Base-by-base conservation (phyloP, 2,888 invertebrate species). In the Nebria salina region DNA sequence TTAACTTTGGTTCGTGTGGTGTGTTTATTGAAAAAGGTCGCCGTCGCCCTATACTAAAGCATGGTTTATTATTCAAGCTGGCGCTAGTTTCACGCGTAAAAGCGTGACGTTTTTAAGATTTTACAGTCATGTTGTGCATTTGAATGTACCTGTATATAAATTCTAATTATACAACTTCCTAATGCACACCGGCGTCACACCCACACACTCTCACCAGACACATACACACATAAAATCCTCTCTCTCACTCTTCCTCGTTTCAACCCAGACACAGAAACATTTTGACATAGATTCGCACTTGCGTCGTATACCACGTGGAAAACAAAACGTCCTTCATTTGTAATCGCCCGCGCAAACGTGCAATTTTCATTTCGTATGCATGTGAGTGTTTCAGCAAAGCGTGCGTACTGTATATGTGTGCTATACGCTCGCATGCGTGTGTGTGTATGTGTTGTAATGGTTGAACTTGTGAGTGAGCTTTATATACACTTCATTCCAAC, bases 271-370 rank as follows among this genome's bases (percentile, higher is more conserved):
- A 26, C 68, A 68, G 9, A 68, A 15, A 68, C 26, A 26, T 68
- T 68, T 68, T 20, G 54, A 54, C 54, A 54, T 54, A 54, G 54
- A 54, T 54, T 54, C 43, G 42, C 74, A 54, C 43, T 54, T 34
- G 15, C 76, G 41, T 64, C 20, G 64, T 13, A 54, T 13, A 54
- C 54, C 68, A 79, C 75, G 79, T 79, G 79, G 68, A 79, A 73
- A 79, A 79, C 79, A 79, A 79, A 79, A 79, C 75, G 75, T 79
- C 79, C 79, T 79, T 79, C 79, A 79, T 42, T 41, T 26, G 25
- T 66, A 26, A 43, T 74, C 25, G 68, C 54, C 54, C 75, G 72
- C 72, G 54, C 54, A 68, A 68, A 68, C 68, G 68, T 15, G 7
- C 15, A 65, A 68, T 68, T 11, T 15, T 68, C 26, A 68, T 68